Base-by-base conservation (phyloP, 1,140 invertebrate species). In the Calephelis virginiensis region DNA sequence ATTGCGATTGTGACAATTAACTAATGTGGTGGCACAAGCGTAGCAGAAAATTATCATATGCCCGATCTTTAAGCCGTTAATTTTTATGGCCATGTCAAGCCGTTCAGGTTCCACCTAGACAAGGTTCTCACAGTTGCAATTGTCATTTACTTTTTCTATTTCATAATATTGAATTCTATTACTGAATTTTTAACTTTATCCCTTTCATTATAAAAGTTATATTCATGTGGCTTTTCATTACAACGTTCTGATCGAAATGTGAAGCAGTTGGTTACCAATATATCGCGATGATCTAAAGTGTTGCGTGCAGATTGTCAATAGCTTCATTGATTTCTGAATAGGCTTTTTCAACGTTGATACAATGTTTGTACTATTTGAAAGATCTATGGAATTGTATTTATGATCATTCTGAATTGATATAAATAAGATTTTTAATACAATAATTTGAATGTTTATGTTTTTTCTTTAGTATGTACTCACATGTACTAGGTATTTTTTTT, bases 221-320 rank as follows among this genome's bases (percentile, higher is more conserved):
- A 38, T 56, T 56, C 37, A 12, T 37, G 53, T 56, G 7, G 1
- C 6, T 28, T 28, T 28, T 12, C 6, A 37, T 56, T 56, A 56
- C 53, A 56, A n/a, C 14, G 9, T 13, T 37, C 28, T 56, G 40
- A 43, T 43, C 40, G 50, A 56, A 56, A 56, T 56, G 53, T 37
- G 28, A 37, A 37, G 37, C 28, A 56, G 53, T 56, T 56, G 49
- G 49, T 14, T 14, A 50, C 8, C 17, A 12, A 56, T 37, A 11
- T 12, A 37, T 56, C 28, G 53, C 11, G 9, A 38, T 56, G 53
- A 28, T 37, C 11, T 28, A 9, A 37, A 11, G 17, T 7, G 11
- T 56, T 56, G 53, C 53, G 53, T 56, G 53, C 37, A 56, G 53
- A 56, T 56, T 56, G 37, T 56, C 53, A 38, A 56, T 56, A 6